Evolutionary conservation across 2,888 invertebrate species (phyloP).

Genomic region (Phengaris alcon): DNA sequence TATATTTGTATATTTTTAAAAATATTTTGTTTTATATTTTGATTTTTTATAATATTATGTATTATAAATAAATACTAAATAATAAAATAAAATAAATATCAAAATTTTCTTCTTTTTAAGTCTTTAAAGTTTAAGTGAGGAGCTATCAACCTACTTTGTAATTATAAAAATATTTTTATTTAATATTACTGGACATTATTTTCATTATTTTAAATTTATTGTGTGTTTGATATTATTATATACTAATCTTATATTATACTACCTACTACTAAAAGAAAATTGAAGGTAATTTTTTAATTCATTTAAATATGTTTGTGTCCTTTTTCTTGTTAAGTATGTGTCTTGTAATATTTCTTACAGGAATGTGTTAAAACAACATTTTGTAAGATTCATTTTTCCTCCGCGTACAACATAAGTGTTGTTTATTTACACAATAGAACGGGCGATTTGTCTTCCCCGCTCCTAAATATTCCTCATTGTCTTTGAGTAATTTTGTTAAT

Average conservation of each 20-base stretch:
- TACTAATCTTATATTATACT: background rate
- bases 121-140: too few species aligned
- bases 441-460: conserved; percentile 68
- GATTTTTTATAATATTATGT: too few species aligned
- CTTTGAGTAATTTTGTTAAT: conserved; percentile 73
- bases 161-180: too few species aligned
- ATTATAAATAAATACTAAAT: too few species aligned
- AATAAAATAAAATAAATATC: too few species aligned
- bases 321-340: background rate
- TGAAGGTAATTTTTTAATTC: too few species aligned
- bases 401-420: conserved; percentile 49
- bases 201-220: background rate
- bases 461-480: conserved; percentile 72
- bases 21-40: background rate
- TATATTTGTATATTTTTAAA: background rate
- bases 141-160: too few species aligned
- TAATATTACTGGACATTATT: too few species aligned
- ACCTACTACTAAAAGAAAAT: too few species aligned
- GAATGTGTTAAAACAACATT: background rate
- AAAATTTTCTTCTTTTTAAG: too few species aligned
- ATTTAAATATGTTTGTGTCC: background rate
- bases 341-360: background rate
- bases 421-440: conserved; percentile 65
- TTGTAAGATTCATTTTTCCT: conserved; percentile 48
- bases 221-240: background rate